Base-by-base conservation (phyloP, 2,113 vertebrate species). In the Tichodroma muraria region DNA sequence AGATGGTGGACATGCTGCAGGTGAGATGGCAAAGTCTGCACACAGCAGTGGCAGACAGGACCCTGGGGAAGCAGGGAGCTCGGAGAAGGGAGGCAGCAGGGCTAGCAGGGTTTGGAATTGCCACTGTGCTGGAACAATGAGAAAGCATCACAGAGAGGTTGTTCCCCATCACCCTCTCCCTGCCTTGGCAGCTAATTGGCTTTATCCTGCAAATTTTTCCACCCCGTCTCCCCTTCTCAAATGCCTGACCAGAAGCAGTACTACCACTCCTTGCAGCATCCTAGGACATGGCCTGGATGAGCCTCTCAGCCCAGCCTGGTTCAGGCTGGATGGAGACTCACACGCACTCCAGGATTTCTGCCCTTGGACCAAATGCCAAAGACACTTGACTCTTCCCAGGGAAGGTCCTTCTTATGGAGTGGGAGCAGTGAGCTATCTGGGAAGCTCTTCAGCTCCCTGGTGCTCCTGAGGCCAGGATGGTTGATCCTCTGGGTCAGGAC, bases 1-100 rank as follows among this genome's bases (percentile, higher is more conserved):
- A 99, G 98, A 99, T 99, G 99, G 99, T 99, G 97, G 99, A 99
- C 97, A 99, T 99, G 99, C 97, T 99, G 77, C 99, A 99, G 99
- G 99, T 99, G 94, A 97, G 95, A 37, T 33, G 47, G 42, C 18
- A 61, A 72, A 88, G 16, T 49, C 63, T 64, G 44, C 1, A 2
- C 42, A 31, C 50, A 57, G 80, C 23, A 76, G 56, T 6, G 44
- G 28, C 80, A 80, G 50, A 65, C 54, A 47, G 61, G 21, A 24
- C 27, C 6, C 12, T 42, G 53, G 37, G n/a, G 33, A 24, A 80
- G 35, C 56, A 72, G 49, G 56, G n/a, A 10, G 24, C 28, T 79
- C 31, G 56, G 40, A 33, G 47, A 27, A 81, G 18, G 35, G 19
- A 63, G 30, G 47, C 3, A 24, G 40, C 35, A 92, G 52, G 20